Evolutionary conservation across 2,113 vertebrate genomes (phyloP).

Genomic region (Noctilio leporinus): DNA sequence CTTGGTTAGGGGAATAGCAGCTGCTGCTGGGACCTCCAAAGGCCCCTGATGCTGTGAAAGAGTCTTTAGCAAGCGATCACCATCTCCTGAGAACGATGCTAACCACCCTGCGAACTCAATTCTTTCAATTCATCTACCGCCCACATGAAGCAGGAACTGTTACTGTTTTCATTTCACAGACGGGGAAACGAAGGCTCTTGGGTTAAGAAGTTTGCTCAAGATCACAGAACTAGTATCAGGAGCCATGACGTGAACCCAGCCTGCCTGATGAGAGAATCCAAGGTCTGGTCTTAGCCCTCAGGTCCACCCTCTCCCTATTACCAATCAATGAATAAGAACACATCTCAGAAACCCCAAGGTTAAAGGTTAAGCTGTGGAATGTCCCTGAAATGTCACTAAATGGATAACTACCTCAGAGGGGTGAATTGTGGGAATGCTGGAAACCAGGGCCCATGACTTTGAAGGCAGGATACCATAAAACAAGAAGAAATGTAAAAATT

Average conservation of each 20-base stretch:
- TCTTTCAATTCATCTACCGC: background rate
- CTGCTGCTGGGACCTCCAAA: background rate
- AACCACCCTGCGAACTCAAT: background rate
- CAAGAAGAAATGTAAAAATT: background rate
- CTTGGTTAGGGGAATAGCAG: background rate
- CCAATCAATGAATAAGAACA: background rate
- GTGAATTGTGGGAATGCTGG: background rate
- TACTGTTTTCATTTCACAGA: background rate
- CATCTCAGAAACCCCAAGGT: background rate
- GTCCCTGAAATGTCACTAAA: background rate
- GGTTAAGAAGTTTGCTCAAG: background rate
- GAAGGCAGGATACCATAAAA: background rate
- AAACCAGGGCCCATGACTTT: background rate
- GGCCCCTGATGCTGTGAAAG: background rate
- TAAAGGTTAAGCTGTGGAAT: background rate
- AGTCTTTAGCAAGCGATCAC: background rate
- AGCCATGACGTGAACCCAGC: too few species aligned
- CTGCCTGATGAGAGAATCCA: background rate
- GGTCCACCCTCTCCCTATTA: background rate
- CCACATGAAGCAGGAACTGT: accelerated
- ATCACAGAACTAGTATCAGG: background rate
- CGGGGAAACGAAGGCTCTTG: background rate
- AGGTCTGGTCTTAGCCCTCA: background rate
- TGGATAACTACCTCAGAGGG: accelerated
- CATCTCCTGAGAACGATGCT: background rate